phyloP scores from a whole-genome alignment of 2,113 vertebrate species.

The Pteruthius melanotis region DNA sequence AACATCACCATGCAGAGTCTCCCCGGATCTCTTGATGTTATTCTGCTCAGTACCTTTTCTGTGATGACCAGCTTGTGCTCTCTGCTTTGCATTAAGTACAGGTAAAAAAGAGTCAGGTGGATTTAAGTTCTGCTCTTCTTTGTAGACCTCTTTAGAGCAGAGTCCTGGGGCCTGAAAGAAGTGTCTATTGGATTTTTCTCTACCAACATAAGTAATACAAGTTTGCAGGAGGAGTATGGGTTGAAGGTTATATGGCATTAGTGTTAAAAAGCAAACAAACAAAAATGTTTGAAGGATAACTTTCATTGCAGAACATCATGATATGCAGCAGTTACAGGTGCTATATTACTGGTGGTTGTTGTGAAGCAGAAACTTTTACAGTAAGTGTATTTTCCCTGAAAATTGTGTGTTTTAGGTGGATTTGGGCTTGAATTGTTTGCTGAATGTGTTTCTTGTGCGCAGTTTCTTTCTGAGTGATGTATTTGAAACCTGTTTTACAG shows the following conservation, averaged over 20 bases:
- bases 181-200: conserved; percentile 1
- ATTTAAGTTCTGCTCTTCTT: conserved; percentile 23
- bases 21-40: conserved; percentile 65
- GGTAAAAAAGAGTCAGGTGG: conserved; percentile 70
- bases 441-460: background rate
- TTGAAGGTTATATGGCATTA: background rate
- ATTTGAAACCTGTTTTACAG: conserved; percentile 15
- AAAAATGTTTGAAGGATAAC: background rate
- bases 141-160: conserved; percentile 15
- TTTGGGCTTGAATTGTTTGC: background rate
- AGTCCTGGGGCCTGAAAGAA: conserved; percentile 25
- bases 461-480: background rate
- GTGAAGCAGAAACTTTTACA: background rate
- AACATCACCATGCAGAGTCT: conserved; percentile 74
- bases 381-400: conserved; percentile 1
- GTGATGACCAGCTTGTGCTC: conserved; percentile 87
- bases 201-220: background rate
- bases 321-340: background rate
- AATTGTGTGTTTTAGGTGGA: background rate
- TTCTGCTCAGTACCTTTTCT: conserved; percentile 72
- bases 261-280: background rate
- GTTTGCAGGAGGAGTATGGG: conserved; percentile 32
- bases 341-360: background rate
- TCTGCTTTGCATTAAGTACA: conserved; percentile 87
- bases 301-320: background rate